phyloP scores from a whole-genome alignment of 2,113 vertebrate species.

The Manacus vitellinus region DNA sequence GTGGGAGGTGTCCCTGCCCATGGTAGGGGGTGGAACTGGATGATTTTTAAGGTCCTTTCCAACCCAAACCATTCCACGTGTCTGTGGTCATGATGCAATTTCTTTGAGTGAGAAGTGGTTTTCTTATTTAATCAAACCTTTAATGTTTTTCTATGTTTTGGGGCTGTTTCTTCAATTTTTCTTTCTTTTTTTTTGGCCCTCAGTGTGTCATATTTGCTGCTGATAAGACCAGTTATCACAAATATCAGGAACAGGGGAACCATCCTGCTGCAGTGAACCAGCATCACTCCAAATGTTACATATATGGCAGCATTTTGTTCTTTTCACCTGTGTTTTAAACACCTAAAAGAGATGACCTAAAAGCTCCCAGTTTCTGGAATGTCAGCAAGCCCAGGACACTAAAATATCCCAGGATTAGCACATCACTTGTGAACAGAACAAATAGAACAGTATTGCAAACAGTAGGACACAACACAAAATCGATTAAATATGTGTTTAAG shows the following conservation, averaged over 20 bases:
- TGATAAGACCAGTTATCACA: neutral
- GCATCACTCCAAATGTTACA: fast-evolving
- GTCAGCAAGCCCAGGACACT: fast-evolving
- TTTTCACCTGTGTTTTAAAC: neutral
- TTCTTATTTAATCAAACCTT: neutral
- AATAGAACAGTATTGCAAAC: neutral
- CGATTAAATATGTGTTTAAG: neutral
- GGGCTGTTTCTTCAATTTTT: neutral
- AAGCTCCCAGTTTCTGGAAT: neutral
- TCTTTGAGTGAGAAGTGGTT: neutral
- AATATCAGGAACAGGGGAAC: neutral
- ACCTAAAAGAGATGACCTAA: neutral
- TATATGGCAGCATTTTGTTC: neutral
- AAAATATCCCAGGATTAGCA: neutral
- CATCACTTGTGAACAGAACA: neutral
- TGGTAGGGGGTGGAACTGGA: neutral
- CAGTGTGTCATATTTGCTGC: neutral
- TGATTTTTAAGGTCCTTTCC: neutral
- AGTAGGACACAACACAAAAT: neutral
- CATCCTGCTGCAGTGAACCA: neutral
- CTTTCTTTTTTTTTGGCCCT: neutral
- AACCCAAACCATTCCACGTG: neutral
- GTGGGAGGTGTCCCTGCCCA: neutral
- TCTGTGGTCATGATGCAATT: neutral
- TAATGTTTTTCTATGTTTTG: fast-evolving